Evolutionary conservation across 2,113 vertebrate species (phyloP).

Genomic region (Protomyctophum bolini): DNA sequence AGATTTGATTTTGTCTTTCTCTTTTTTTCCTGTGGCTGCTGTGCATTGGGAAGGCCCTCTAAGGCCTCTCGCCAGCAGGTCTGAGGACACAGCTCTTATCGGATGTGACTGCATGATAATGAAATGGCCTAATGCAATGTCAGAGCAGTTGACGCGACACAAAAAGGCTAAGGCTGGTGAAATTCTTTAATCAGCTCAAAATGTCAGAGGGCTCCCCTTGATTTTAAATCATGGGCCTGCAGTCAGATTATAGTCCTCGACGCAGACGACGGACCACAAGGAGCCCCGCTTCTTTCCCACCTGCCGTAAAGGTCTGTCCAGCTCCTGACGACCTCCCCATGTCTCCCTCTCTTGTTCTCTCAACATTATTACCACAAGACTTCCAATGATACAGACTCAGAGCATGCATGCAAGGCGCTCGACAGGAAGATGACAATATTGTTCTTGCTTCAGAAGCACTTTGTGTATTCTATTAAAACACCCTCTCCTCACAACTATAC

Average conservation of each 20-base stretch:
- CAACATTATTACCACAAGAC: constrained; percentile 9
- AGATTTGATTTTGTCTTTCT: constrained; percentile 62
- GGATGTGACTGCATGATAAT: constrained; percentile 78
- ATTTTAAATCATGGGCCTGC: constrained; percentile 56
- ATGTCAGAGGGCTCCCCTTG: constrained; percentile 74
- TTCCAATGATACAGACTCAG: constrained; percentile 18
- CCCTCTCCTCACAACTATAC: too few species aligned
- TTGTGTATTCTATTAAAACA: too few species aligned
- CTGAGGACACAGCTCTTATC: constrained; percentile 63
- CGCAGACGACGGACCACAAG: constrained; percentile 54
- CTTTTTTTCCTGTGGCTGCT: constrained; percentile 26
- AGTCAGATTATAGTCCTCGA: constrained; percentile 62
- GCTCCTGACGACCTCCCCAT: constrained; percentile 30
- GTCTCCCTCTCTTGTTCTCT: constrained; percentile 1
- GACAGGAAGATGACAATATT: not conserved
- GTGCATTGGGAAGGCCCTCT: constrained; percentile 57
- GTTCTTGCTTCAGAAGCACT: not conserved
- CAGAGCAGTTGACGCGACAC: constrained; percentile 73
- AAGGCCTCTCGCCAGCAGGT: constrained; percentile 53
- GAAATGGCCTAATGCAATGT: constrained; percentile 74
- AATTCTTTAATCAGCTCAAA: constrained; percentile 78
- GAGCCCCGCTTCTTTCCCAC: constrained; percentile 45
- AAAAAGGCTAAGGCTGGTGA: constrained; percentile 69
- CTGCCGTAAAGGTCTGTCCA: constrained; percentile 34
- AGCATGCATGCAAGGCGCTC: not conserved